phyloP scores from a whole-genome alignment of 92 coral and sea anemone genomes.

The Zoanthus gigantus region DNA sequence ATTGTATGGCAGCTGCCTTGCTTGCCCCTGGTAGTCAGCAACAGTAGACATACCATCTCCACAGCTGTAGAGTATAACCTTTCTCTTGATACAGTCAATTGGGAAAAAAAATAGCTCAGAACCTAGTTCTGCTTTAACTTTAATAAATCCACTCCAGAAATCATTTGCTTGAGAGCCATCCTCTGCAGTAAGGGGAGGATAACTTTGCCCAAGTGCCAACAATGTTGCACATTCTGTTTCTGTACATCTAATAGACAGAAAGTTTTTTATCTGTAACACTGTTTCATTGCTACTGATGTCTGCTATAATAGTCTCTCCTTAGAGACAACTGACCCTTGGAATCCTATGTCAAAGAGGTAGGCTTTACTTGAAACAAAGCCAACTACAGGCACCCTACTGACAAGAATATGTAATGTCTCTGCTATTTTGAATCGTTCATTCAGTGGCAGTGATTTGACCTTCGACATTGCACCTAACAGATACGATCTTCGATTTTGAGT shows the following conservation, averaged over 20 bases:
- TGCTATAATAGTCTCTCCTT: constrained; percentile 56
- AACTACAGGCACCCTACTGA: constrained; percentile 42
- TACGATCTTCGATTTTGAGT: constrained; percentile 36
- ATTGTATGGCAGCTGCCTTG: constrained; percentile 49
- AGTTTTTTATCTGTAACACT: constrained; percentile 47
- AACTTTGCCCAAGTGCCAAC: constrained; percentile 51
- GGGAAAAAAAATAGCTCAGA: constrained; percentile 43
- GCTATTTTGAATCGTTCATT: constrained; percentile 52
- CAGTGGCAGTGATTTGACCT: constrained; percentile 45
- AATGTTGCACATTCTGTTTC: constrained; percentile 51
- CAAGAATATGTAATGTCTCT: constrained; percentile 48
- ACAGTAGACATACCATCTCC: constrained; percentile 51
- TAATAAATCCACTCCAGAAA: constrained; percentile 71
- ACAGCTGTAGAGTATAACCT: constrained; percentile 65
- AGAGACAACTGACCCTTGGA: constrained; percentile 56
- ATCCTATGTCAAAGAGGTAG: constrained; percentile 61
- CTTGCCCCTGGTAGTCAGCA: constrained; percentile 70
- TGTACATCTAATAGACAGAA: constrained; percentile 59
- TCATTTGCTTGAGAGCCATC: constrained; percentile 43
- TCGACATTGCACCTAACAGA: constrained; percentile 56
- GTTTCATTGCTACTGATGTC: constrained; percentile 35
- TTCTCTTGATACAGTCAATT: constrained; percentile 52
- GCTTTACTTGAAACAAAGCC: constrained; percentile 55
- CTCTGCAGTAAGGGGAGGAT: constrained; percentile 35
- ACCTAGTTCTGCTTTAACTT: constrained; percentile 51